phyloP scores from a whole-genome alignment of 1,140 invertebrate species.

The Glossosoma conforme region DNA sequence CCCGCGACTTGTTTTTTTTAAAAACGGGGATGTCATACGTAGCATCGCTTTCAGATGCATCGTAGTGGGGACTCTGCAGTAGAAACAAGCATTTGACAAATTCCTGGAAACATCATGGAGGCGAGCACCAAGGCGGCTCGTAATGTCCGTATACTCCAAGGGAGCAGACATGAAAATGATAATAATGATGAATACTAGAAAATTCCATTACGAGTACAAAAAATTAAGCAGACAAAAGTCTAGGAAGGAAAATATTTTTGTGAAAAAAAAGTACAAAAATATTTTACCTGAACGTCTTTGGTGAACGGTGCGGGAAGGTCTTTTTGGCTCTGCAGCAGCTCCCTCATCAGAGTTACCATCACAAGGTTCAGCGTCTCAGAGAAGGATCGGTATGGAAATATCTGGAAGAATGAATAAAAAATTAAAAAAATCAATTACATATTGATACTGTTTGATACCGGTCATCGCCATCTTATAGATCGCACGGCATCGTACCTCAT shows the following conservation, averaged over 20 bases:
- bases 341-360: conserved; percentile 85
- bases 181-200: not conserved
- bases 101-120: conserved; percentile 48
- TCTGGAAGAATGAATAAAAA: conserved; percentile 53
- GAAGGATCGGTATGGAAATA: conserved; percentile 86
- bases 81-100: conserved; percentile 76
- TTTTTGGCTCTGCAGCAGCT: conserved; percentile 85
- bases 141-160: too few relatives aligned
- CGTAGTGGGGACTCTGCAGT: conserved; percentile 76
- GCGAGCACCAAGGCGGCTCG: too few relatives aligned
- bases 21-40: too few relatives aligned
- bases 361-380: conserved; percentile 93
- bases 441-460: too few relatives aligned
- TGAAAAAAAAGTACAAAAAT: too few relatives aligned
- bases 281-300: conserved; percentile 78
- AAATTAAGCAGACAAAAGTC: not conserved
- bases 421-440: too few relatives aligned
- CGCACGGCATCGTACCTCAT: too few relatives aligned
- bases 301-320: conserved; percentile 87
- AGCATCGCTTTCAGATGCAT: conserved; percentile 75
- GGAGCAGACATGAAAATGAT: too few relatives aligned
- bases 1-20: too few relatives aligned
- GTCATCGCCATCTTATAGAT: too few relatives aligned
- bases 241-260: not conserved
- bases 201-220: not conserved